These are phyloP conservation scores for Lanius ludovicianus DNA, from an alignment of 2,113 vertebrate species.

Conservation along the genomic window DNA sequence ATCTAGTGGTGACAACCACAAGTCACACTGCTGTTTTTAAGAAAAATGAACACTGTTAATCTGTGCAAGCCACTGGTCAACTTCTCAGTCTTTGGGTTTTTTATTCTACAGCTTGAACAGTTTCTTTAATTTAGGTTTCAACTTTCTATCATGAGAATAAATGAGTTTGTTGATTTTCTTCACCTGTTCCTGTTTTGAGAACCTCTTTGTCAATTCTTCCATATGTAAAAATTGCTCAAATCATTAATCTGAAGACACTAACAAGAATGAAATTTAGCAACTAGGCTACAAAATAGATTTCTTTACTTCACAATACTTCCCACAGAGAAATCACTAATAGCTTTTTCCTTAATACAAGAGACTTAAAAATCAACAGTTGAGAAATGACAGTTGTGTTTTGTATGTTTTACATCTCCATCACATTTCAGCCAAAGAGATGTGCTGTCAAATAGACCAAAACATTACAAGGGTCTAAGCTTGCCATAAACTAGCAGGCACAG, in stretches of 20 bases:
- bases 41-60: background rate
- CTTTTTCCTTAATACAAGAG: background rate
- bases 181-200: background rate
- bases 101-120: background rate
- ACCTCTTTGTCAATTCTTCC: background rate
- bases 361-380: background rate
- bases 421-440: background rate
- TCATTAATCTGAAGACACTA: background rate
- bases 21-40: background rate
- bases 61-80: background rate
- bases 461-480: background rate
- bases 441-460: background rate
- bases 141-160: background rate
- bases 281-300: background rate
- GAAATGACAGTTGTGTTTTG: background rate
- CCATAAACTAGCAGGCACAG: background rate
- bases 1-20: conserved; percentile 34
- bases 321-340: background rate
- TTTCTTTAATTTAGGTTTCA: background rate
- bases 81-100: background rate
- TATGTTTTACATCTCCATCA: background rate
- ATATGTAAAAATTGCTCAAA: background rate
- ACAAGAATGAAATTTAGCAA: background rate
- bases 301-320: background rate
- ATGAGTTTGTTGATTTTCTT: background rate